These are phyloP conservation scores for Osedax frankpressi DNA, from an alignment of 2,888 invertebrate genomes.

Conservation along the genomic window DNA sequence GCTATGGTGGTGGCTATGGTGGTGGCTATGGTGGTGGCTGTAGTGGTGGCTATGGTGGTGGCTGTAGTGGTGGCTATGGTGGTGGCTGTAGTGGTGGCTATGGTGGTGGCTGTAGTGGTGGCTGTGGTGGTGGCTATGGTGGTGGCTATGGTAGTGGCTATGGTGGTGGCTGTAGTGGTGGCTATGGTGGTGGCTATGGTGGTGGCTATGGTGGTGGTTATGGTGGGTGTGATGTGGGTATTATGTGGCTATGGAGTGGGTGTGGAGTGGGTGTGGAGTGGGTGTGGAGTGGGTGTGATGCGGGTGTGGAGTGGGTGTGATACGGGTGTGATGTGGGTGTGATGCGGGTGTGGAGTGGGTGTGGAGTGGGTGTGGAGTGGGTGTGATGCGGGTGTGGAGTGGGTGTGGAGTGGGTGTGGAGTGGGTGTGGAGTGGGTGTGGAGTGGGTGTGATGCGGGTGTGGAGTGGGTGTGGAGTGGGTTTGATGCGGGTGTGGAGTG, in stretches of 20 bases:
- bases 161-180: neutral
- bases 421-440: no score
- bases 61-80: neutral
- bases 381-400: no score
- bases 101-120: neutral
- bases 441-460: no score
- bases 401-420: no score
- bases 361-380: no score
- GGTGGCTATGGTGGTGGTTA: neutral
- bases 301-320: neutral
- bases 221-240: neutral
- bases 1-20: neutral
- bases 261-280: neutral
- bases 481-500: no score
- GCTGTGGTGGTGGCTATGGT: neutral
- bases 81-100: neutral
- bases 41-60: neutral
- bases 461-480: no score
- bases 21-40: neutral
- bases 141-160: neutral
- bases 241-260: neutral
- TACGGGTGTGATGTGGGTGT: no score
- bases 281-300: neutral
- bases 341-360: no score
- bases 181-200: neutral